These are phyloP conservation scores for Muricea muricata DNA, from an alignment of 92 coral and sea anemone genomes.

Conservation along the genomic window DNA sequence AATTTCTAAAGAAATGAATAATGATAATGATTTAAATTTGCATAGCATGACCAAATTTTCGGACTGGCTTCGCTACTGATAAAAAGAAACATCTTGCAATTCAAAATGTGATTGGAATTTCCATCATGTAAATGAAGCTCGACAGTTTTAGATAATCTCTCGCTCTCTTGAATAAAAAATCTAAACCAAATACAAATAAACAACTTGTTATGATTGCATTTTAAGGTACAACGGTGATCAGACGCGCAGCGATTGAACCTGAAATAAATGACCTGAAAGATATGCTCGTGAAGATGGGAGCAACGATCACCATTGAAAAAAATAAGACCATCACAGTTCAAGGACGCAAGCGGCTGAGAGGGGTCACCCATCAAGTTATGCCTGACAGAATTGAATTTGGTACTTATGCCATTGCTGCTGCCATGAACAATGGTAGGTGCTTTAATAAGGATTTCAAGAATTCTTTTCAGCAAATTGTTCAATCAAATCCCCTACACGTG, in stretches of 20 bases:
- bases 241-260: conserved; percentile 62
- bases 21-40: too few species aligned
- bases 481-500: background rate
- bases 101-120: too few species aligned
- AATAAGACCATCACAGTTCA: conserved; percentile 10
- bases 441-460: background rate
- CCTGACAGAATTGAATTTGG: conserved; percentile 66
- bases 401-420: conserved; percentile 66
- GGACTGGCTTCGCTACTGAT: too few species aligned
- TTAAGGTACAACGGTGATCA: conserved; percentile 48
- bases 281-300: conserved; percentile 61
- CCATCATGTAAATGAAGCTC: too few species aligned
- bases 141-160: too few species aligned
- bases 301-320: conserved; percentile 31
- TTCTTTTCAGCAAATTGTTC: too few species aligned
- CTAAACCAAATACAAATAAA: too few species aligned
- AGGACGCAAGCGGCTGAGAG: conserved; percentile 6
- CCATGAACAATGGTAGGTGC: conserved; percentile 39
- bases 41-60: too few species aligned
- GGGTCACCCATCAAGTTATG: conserved; percentile 33
- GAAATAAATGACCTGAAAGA: conserved; percentile 53
- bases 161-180: too few species aligned
- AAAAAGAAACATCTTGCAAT: too few species aligned
- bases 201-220: too few species aligned
- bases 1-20: too few species aligned